A percentile compares a stretch with the other conserved stretches of the same genome.
phyloP scores from a whole-genome alignment of 2,888 invertebrate species.

The Altica lythri region DNA sequence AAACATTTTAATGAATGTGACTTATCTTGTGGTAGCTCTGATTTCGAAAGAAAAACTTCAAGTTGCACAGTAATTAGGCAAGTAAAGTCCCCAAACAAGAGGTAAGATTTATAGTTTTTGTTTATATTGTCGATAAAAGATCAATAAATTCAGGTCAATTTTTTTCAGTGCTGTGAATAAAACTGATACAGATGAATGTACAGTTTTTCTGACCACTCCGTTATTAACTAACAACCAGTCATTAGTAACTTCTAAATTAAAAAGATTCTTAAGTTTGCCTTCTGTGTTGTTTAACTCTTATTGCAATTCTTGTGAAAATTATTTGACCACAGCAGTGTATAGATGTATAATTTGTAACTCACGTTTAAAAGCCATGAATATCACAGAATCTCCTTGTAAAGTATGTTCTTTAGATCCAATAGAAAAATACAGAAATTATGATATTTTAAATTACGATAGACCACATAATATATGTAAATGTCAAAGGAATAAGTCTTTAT shows the following conservation, averaged over 20 bases:
- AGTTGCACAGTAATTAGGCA: conserved; percentile 54
- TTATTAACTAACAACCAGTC: conserved; percentile 24
- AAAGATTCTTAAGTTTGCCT: conserved; percentile 40
- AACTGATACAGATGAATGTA: conserved; percentile 48
- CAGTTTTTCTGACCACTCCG: conserved; percentile 36
- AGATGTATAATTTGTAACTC: conserved; percentile 51
- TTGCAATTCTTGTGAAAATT: conserved; percentile 39
- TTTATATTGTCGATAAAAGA: conserved; percentile 39
- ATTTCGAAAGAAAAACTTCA: conserved; percentile 44
- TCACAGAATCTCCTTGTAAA: conserved; percentile 54
- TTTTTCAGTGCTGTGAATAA: conserved; percentile 38
- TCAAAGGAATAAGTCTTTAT: conserved; percentile 48
- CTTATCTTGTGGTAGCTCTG: conserved; percentile 39
- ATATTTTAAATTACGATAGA: conserved; percentile 49
- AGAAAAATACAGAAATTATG: conserved; percentile 53
- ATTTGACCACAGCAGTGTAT: conserved; percentile 34
- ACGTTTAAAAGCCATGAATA: conserved; percentile 51
- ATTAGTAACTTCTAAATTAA: conserved; percentile 33
- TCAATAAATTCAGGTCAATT: conserved; percentile 43
- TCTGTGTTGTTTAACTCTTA: conserved; percentile 31
- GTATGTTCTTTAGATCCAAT: conserved; percentile 53
- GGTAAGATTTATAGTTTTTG: conserved; percentile 34
- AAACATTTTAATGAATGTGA: conserved; percentile 49
- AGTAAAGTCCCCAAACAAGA: conserved; percentile 42
- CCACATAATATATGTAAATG: conserved; percentile 50